These are phyloP conservation scores for Deroptyus accipitrinus DNA, from an alignment of 2,113 vertebrate species.

Conservation along the genomic window DNA sequence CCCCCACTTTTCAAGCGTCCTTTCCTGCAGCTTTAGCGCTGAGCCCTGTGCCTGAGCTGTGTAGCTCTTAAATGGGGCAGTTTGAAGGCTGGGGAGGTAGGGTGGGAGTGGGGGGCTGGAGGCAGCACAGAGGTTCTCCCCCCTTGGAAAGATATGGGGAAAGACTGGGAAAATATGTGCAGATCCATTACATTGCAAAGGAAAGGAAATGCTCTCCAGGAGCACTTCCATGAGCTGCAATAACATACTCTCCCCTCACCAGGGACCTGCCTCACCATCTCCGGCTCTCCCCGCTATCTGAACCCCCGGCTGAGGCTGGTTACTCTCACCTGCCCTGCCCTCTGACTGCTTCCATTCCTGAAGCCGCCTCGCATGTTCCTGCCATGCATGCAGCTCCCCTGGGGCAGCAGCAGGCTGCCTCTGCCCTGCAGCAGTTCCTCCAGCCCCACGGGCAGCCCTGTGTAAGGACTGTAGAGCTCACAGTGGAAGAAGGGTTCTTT, in stretches of 20 bases:
- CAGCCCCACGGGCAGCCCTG: background rate
- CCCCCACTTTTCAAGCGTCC: background rate
- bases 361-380: background rate
- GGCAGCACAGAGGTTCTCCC: background rate
- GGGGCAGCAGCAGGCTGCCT: background rate
- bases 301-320: background rate
- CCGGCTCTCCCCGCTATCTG: background rate
- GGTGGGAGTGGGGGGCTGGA: background rate
- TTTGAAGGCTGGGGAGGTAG: background rate
- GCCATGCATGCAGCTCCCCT: accelerated
- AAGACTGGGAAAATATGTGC: background rate
- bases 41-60: accelerated
- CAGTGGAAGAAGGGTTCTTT: background rate
- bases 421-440: background rate
- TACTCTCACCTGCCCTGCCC: background rate
- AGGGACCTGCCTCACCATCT: background rate
- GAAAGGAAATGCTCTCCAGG: background rate
- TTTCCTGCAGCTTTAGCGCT: background rate
- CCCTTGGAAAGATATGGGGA: background rate
- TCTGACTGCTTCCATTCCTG: background rate
- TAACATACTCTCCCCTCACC: background rate
- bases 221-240: background rate
- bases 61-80: background rate
- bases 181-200: background rate
- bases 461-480: accelerated